phyloP scores from a whole-genome alignment of 2,888 invertebrate species.

The Drosophila merina region DNA sequence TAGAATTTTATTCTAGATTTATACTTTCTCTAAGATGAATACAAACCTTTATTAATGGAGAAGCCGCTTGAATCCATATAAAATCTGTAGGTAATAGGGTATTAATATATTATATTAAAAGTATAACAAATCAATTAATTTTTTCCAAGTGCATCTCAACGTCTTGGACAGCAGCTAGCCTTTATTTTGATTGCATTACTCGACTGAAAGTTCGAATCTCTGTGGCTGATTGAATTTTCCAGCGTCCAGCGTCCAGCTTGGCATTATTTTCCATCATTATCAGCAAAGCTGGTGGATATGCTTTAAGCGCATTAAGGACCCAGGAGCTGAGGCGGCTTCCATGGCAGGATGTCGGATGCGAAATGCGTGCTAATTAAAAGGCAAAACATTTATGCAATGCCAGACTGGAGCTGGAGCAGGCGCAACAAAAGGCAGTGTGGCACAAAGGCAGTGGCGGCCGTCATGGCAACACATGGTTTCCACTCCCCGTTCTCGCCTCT shows the following conservation, averaged over 20 bases:
- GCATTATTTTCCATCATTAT: conserved; percentile 29
- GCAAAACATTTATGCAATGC: conserved; percentile 73
- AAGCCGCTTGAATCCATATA: no score
- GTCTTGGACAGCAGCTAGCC: conserved; percentile 9
- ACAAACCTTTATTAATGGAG: no score
- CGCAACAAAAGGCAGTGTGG: conserved; percentile 34
- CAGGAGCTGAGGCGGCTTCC: conserved; percentile 39
- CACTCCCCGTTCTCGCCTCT: conserved; percentile 5
- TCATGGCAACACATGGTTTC: conserved; percentile 61
- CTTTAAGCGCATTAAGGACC: conserved; percentile 62
- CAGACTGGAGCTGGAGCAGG: conserved; percentile 29
- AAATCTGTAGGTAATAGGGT: no score
- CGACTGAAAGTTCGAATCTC: conserved; percentile 25
- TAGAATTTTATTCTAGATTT: no score
- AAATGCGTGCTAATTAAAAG: conserved; percentile 72
- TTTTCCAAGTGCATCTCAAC: conserved; percentile 1
- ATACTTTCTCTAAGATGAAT: no score
- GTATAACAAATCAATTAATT: background rate
- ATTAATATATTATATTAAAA: no score
- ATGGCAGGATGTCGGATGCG: conserved; percentile 41
- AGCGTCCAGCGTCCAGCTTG: conserved; percentile 16
- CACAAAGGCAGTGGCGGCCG: conserved; percentile 61
- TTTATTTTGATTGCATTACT: conserved; percentile 53
- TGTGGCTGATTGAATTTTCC: conserved; percentile 63
- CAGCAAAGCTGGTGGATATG: conserved; percentile 24